Base-by-base conservation (phyloP, 2,888 invertebrate genomes). In the Chaitophorus viminalis region DNA sequence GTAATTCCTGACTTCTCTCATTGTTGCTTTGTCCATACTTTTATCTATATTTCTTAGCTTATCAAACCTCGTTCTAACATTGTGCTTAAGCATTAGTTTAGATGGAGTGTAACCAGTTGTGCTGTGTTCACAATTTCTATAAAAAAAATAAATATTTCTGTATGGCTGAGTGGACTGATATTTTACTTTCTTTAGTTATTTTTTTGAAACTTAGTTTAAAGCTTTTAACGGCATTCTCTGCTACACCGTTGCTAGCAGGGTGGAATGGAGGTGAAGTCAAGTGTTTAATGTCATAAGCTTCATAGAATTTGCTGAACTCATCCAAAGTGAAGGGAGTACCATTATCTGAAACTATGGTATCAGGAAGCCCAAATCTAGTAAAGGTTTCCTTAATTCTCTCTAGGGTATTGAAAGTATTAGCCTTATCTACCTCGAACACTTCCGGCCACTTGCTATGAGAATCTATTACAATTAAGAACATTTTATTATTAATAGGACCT, bases 401-500 rank as follows among this genome's bases (percentile, higher is more conserved):
- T 25, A 89, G 82, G 1, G 83, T 84, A 18, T 70, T 33, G 14
- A 29, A 21, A 9, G 85, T 76, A 39, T 60, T 46, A 1, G 75
- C 76, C 1, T 78, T 39, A 52, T 18, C 31, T 52, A 82, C 46
- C 33, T 65, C 39, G 21, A 78, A 52, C 8, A 88, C 52, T 85
- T 89, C 89, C 5, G 79, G 60, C 76, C 88, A 89, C 33, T 88
- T 88, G 8, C 84, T 65, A 21, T 84, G 79, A 18, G 79, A 68
- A 76, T 89, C 88, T 29, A 81, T 84, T 29, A 83, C 25, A n/a
- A 89, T 60, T 31, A 89, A 68, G 46, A 39, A 85, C 83, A 84
- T 83, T 21, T 76, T n/a, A 54, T 81, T 70, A 36, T 85, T 83
- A 25, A 88, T 84, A 1, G 83, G 84, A 21, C 88, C 89, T 33